A percentile compares a stretch with the other conserved stretches of the same genome.
Conservation (phyloP, 2,113 vertebrate species). For the Passer domesticus region DNA sequence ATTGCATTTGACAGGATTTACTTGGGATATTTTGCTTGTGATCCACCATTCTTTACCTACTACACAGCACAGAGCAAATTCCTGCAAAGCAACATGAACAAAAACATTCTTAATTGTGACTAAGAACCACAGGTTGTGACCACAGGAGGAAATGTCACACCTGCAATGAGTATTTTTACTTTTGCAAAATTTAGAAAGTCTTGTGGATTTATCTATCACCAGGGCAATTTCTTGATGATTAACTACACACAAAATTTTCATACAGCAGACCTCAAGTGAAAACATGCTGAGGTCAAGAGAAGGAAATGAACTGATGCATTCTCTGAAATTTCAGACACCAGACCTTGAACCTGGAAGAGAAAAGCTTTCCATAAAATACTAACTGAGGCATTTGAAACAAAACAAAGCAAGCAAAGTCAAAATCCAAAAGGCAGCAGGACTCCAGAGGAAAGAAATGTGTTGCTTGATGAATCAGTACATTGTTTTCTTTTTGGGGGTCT, state of each 20-base stretch:
- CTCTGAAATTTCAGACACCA: neutral
- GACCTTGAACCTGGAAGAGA: neutral
- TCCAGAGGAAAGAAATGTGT: neutral
- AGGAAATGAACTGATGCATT: neutral
- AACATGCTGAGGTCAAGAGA: neutral
- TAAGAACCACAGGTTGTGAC: neutral
- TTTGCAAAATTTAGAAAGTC: neutral
- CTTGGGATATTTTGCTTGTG: neutral
- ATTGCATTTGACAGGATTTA: neutral
- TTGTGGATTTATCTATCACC: neutral
- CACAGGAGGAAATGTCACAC: neutral
- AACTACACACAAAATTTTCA: neutral
- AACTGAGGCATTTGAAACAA: neutral
- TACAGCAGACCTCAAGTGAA: neutral
- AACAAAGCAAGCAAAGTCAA: neutral
- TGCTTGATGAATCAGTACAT: neutral
- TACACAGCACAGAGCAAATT: neutral
- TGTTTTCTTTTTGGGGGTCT: neutral
- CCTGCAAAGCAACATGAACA: neutral
- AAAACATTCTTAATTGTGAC: neutral
- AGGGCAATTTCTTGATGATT: neutral
- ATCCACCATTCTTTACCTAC: neutral
- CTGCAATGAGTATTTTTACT: neutral
- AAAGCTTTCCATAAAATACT: neutral
- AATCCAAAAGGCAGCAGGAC: neutral